These are phyloP conservation scores for Scrobipalpa atriplicella DNA, from an alignment of 2,888 invertebrate species.

Conservation along the genomic window DNA sequence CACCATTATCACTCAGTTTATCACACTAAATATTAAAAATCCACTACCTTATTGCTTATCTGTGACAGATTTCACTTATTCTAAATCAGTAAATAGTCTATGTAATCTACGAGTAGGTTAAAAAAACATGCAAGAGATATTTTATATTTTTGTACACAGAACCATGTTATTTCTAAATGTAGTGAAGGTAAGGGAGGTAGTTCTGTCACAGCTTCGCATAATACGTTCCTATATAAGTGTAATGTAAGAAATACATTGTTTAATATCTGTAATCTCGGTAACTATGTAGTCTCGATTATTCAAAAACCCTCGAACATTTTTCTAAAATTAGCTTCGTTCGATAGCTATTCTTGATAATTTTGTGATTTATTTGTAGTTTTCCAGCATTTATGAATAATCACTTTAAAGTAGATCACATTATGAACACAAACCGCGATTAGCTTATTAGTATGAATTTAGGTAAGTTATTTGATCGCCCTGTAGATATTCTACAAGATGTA, in stretches of 20 bases:
- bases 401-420: conserved; percentile 49
- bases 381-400: background rate
- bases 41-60: background rate
- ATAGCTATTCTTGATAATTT: background rate
- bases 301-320: background rate
- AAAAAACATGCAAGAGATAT: background rate
- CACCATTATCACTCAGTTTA: background rate
- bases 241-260: background rate
- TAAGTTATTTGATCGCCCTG: conserved; percentile 58
- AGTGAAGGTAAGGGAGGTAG: conserved; percentile 2
- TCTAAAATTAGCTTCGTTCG: background rate
- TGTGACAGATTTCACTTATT: conserved; percentile 14
- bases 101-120: background rate
- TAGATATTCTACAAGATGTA: conserved; percentile 38
- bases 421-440: conserved; percentile 67
- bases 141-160: background rate
- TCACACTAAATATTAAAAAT: conserved; percentile 3
- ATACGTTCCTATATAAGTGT: background rate
- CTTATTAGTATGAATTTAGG: conserved; percentile 54
- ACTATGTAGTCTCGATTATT: background rate
- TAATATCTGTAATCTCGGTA: background rate
- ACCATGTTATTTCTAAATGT: background rate
- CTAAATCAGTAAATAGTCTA: conserved; percentile 2
- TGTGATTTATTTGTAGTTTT: background rate
- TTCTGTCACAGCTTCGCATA: background rate